phyloP scores from a whole-genome alignment of 2,797 vertebrate species.

The Okamejei kenojei region DNA sequence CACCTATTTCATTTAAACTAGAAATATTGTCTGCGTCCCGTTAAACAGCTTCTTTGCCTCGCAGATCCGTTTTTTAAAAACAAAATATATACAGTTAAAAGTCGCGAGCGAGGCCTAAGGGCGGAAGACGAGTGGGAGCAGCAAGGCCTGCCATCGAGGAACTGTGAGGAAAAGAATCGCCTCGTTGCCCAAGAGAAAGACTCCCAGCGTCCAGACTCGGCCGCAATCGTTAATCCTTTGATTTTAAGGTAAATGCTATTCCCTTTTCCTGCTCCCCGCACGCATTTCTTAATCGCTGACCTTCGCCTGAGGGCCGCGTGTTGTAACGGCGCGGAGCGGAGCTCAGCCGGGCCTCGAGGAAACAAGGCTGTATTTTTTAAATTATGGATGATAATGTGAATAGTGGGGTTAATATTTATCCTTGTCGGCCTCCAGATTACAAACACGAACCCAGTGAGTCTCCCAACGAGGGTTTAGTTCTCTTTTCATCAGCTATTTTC shows the following conservation, averaged over 20 bases:
- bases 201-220: neutral
- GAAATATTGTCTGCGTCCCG: neutral
- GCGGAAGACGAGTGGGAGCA: conserved; percentile 13
- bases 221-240: neutral
- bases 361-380: too few relatives aligned
- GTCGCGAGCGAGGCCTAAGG: conserved; percentile 25
- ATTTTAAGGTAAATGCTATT: neutral
- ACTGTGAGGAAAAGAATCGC: neutral
- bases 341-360: too few relatives aligned
- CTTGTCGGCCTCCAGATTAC: too few relatives aligned
- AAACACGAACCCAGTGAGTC: too few relatives aligned
- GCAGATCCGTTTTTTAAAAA: conserved; percentile 26
- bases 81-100: neutral
- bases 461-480: too few relatives aligned
- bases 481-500: too few relatives aligned
- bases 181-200: neutral
- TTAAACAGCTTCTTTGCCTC: conserved; percentile 29
- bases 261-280: neutral
- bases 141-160: neutral
- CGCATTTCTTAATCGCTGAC: neutral
- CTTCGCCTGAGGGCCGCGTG: neutral
- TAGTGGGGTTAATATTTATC: too few relatives aligned
- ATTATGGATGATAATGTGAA: too few relatives aligned
- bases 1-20: neutral
- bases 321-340: neutral